Evolutionary conservation across 2,797 vertebrate genomes (phyloP), one percentile per base, ranked within the genome.

Genomic region (Buphagus erythrorhynchus): DNA sequence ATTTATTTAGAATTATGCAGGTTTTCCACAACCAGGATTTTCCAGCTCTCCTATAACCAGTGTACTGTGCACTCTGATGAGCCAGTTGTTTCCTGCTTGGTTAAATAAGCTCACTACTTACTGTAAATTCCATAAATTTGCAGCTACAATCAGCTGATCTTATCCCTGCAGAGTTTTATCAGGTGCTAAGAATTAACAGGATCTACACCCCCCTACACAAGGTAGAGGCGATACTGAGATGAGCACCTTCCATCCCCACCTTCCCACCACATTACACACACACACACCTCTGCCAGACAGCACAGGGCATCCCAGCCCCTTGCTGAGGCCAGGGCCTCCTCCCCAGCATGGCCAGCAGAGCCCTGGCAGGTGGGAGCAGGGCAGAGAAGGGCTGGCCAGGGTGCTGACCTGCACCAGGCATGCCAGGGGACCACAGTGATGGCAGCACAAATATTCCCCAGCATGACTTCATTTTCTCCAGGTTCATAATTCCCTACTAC

Each of bases 11-110:
- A 88, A 54, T 58, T 76, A 62, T 10, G 19, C 48, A 69, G 21
- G 31, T 78, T 93, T 92, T 76, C 83, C 77, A 88, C 63, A 90
- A 63, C 3, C 10, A 75, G 71, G 51, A 87, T 82, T 96, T 92
- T 81, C 66, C 80, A 92, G 59, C 40, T 93, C 54, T 90, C 52
- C 31, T 75, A 18, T 49, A 78, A 81, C 43, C 20, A 6, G 13
- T 28, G 26, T 58, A 58, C 52, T 38, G 28, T 0, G 0, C 18
- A 4, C 43, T 63, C 61, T 76, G 40, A 81, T 3, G 16, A 94
- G 73, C 20, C 77, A 45, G 26, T 86, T 88, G 33, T 73, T 90
- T 88, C 62, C 83, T 48, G 33, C 26, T 59, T 72, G 31, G 69
- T 81, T 94, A 90, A 86, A 54, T 10, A 73, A 33, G 13, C 16